Evolutionary conservation across 2,113 vertebrate species (phyloP), one percentile per base, ranked within the genome.

Genomic region (Triplophysa tibetana): DNA sequence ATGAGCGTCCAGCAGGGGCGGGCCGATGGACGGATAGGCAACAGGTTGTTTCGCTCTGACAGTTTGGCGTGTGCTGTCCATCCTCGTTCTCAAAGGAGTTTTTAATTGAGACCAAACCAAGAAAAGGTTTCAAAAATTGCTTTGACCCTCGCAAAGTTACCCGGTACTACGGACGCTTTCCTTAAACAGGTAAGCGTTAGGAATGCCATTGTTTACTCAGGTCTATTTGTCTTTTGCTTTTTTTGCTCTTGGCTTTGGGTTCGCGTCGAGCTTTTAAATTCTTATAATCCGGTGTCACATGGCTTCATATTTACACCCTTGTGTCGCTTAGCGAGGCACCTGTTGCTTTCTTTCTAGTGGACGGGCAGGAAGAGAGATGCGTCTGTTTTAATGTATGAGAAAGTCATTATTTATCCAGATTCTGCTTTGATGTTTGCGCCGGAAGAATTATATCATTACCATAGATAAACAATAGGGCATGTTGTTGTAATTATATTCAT

Each of bases 21-120:
- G 89, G 87, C 60, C 75, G 56, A 73, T 52, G 84, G 88, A 29
- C 77, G 85, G n/a, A 81, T 81, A 87, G 82, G 90, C 91, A 93
- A 93, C 91, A 94, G 92, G 92, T 93, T 90, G 89, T 86, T 63
- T 64, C 61, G 69, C 64, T 62, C 16, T 58, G 67, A 67, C 78
- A 70, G 50, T 68, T 43, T 54, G 21, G 33, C 24, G 45, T 76
- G 77, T 61, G 45, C 72, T 52, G 5, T 61, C 17, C 67, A 81
- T 77, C 82, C 12, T 77, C 11, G 19, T 16, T 62, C 29, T 14
- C 48, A 43, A 33, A n/a, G 14, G 41, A 75, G 61, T 23, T 66
- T 65, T 23, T 21, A 8, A 54, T 66, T 38, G 2, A 33, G 2
- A 38, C 23, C 8, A 23, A 52, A 48, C 16, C 73, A 26, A 21